Evolutionary conservation across 2,797 vertebrate genomes (phyloP), one percentile per base, ranked within the genome.

Genomic region (Myiotriccus ornatus): DNA sequence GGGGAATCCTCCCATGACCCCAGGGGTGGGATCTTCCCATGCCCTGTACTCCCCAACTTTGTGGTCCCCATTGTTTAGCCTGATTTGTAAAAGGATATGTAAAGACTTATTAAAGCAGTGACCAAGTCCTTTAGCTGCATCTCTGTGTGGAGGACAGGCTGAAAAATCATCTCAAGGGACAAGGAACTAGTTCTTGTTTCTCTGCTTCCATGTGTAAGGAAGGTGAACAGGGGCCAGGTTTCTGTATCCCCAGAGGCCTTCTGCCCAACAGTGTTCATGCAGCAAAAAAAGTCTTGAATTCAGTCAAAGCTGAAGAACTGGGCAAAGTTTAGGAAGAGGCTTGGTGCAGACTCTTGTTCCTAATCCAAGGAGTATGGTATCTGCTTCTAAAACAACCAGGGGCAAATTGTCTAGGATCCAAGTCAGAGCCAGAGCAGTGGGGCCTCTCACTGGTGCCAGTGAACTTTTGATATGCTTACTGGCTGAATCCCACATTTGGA

Each of bases 301-400:
- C 63, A 81, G 39, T 65, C 63, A 91, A 76, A 91, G 15, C 85
- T 69, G 74, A 86, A 39, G 70, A 91, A 17, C 14, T 52, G 59
- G 65, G 63, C 34, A 52, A 55, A 59, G 32, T 84, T 82, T 76
- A 68, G 73, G 68, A 86, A 76, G 35, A 71, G 15, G 23, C 37
- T 82, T 1, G 1, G 39, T 90, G 77, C 88, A 93, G 70, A 24
- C 67, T 90, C 46, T 79, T 79, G 63, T 70, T 94, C 55, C 59
- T 90, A 70, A 67, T 91, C 86, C 83, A 59, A 69, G 55, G 57
- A 94, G 35, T 47, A 8, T 78, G 65, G 53, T 92, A 53, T 86
- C 78, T 81, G 87, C 69, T 94, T 84, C 89, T 86, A 34, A 91
- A 94, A 88, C 80, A 91, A 73, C 91, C 70, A 82, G 90, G 55